These are phyloP conservation scores for Callinectes sapidus DNA, from an alignment of 2,888 invertebrate species.

Conservation along the genomic window DNA sequence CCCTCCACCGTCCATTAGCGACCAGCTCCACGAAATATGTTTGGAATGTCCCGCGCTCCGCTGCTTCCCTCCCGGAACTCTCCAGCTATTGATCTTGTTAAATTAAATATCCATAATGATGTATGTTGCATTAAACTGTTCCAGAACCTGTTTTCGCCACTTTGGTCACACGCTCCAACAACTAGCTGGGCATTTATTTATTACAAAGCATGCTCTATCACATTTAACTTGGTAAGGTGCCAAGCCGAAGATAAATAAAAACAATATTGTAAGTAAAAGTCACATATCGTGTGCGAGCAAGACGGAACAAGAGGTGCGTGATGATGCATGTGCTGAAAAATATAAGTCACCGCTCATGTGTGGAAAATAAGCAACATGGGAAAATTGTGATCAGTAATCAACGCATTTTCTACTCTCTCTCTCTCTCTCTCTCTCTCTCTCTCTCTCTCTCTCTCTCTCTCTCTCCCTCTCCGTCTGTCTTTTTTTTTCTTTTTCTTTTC, in stretches of 20 bases:
- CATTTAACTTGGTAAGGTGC: background rate
- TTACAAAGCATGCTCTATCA: background rate
- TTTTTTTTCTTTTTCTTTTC: background rate
- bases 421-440: background rate
- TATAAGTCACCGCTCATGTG: background rate
- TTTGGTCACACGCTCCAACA: background rate
- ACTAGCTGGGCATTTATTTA: background rate
- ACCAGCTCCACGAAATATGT: background rate
- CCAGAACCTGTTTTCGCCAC: background rate
- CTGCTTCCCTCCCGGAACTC: background rate
- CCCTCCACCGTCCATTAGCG: background rate
- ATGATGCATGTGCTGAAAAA: background rate
- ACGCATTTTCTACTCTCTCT: background rate
- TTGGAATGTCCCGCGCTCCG: background rate
- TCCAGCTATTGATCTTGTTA: background rate
- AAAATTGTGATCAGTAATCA: background rate
- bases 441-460: background rate
- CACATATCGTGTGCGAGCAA: background rate
- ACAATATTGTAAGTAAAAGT: background rate
- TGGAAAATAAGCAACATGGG: background rate
- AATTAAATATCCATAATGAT: constrained; percentile 8
- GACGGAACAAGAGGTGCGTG: background rate
- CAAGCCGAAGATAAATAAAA: background rate
- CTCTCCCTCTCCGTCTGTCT: background rate
- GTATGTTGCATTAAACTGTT: background rate